Base-by-base conservation (phyloP, 2,888 invertebrate species). In the Drosophila pegasa region DNA sequence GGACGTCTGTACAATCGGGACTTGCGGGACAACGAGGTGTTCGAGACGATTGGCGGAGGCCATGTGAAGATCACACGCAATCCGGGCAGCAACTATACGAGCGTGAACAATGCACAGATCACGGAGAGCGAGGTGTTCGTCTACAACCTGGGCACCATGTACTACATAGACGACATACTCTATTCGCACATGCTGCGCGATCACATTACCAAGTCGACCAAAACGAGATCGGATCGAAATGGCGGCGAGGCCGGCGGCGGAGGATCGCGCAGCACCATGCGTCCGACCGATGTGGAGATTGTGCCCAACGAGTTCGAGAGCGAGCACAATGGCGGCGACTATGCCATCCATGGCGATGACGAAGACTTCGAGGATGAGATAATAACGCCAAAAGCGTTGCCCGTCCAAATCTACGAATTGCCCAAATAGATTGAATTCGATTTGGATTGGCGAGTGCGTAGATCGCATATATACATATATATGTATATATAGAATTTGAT, bases 141-240 rank as follows among this genome's bases (percentile, higher is more conserved):
- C 38, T 95, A 94, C 89, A 94, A 94, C 88, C 89, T 94, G 76
- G 94, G 94, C 47, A 94, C 94, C 63, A 94, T 94, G 94, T 94
- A 94, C 89, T 94, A 94, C 83, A 93, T 94, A 63, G 94, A 94
- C 81, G 93, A 93, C 78, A 93, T 94, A 61, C 90, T 94, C 8
- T 94, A 94, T 86, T 92, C 92, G 18, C 91, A 92, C 56, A 87
- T 92, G 60, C 77, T 92, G 29, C 89, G 89, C 38, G 91, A 92
- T 60, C 90, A 89, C 52, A 87, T 90, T 14, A 86, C 85, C 61
- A 90, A 87, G 27, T 80, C 89, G 16, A 81, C 78, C 60, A 88
- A 84, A 66, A 88, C 88, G 78, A 87, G 84, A 83, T 81, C 85
- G 45, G 83, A 86, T 68, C 81, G 80, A 73, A 80, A 80, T 62